A percentile compares a stretch with the other conserved stretches of the same genome.
These are phyloP conservation scores for Papilio gigon DNA, from an alignment of 2,888 invertebrate genomes.

Conservation along the genomic window DNA sequence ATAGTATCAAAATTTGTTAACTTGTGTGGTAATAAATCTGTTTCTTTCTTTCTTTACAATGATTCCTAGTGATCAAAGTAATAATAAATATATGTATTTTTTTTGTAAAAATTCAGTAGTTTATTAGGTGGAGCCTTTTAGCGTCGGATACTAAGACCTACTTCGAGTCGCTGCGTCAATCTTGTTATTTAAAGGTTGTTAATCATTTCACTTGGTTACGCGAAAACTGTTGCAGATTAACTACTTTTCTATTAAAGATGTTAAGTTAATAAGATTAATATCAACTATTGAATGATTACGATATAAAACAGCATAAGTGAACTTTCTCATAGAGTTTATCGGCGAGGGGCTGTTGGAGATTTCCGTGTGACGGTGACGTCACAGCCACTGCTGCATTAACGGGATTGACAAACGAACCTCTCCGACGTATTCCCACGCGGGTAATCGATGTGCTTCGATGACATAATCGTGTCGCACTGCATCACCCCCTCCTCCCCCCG, in stretches of 20 bases:
- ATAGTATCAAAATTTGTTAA: no score
- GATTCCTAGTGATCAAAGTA: no score
- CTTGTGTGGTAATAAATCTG: no score
- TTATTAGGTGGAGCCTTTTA: no score
- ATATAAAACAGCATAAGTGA: not conserved
- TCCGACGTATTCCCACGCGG: conserved; percentile 60
- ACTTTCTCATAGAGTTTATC: conserved; percentile 28
- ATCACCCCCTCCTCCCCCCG: conserved; percentile 20
- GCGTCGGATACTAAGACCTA: no score
- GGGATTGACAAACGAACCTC: conserved; percentile 50
- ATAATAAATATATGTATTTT: no score
- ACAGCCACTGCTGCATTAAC: conserved; percentile 40
- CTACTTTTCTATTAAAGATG: not conserved
- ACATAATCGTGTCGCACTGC: conserved; percentile 64
- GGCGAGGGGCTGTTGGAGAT: conserved; percentile 15
- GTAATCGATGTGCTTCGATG: conserved; percentile 63
- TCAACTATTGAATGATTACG: not conserved
- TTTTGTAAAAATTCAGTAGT: no score
- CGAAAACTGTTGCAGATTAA: no score
- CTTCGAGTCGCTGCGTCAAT: no score
- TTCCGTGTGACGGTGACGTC: conserved; percentile 43
- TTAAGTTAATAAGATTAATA: not conserved
- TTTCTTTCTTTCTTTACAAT: no score
- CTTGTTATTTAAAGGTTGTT: no score
- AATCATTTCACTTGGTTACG: no score